These are phyloP conservation scores for Ylistrum balloti DNA, from an alignment of 1,140 invertebrate genomes.

Conservation along the genomic window DNA sequence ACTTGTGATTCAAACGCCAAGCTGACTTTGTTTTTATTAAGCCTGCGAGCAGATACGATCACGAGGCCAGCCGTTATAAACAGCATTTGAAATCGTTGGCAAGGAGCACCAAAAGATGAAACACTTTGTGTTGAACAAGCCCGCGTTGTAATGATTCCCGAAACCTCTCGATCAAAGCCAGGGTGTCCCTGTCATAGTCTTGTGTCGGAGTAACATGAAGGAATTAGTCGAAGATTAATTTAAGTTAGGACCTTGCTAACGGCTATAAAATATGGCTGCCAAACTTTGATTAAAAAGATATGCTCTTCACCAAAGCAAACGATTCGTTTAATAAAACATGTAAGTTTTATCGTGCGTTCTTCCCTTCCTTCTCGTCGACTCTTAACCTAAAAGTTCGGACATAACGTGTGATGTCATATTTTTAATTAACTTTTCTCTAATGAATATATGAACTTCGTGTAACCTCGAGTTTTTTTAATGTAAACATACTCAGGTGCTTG, in stretches of 20 bases:
- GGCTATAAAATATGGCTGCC: neutral
- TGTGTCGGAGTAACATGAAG: neutral
- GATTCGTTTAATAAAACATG: neutral
- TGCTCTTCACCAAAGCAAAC: neutral
- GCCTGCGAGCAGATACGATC: constrained; percentile 31
- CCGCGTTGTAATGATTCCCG: neutral
- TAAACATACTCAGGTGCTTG: too few species aligned
- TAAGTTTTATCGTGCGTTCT: neutral
- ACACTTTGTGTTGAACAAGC: neutral
- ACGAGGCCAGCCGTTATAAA: constrained; percentile 9
- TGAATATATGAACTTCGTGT: too few species aligned
- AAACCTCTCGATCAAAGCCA: neutral
- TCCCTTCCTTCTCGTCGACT: neutral
- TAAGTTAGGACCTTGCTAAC: too few species aligned
- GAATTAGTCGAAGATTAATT: neutral
- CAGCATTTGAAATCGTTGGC: constrained; percentile 10
- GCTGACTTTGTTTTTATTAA: constrained; percentile 40
- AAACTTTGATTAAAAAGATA: neutral
- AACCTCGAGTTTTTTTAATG: too few species aligned
- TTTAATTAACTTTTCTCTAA: too few species aligned
- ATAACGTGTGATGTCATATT: too few species aligned
- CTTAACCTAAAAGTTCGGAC: too few species aligned
- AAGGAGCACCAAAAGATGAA: constrained; percentile 3
- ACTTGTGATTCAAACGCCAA: neutral
- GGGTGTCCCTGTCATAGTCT: neutral